Evolutionary conservation across 1,140 invertebrate genomes (phyloP), one percentile per base, ranked within the genome.

Genomic region (Drosophila rufa): DNA sequence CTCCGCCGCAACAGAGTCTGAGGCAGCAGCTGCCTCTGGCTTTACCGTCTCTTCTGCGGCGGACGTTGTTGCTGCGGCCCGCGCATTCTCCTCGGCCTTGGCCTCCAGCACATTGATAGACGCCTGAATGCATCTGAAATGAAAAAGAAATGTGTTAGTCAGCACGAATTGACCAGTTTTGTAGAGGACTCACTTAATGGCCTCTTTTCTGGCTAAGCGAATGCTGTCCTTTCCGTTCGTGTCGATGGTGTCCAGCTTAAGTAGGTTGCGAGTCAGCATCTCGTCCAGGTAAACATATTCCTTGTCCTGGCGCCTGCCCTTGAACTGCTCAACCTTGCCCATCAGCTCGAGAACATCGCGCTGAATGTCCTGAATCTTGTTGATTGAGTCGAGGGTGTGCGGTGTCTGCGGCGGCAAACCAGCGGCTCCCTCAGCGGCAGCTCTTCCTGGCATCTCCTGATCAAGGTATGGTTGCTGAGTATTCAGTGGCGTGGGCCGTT

Each of bases 181-280:
- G n/a, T 1, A 6, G 1, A 1, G 6, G 1, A 47, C 84, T 67
- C 60, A 87, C 83, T 96, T 96, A 11, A 99, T 98, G 1, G 97
- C 96, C 78, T 97, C 96, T 92, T 97, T 98, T 19, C 98, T 94
- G 0, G 97, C 96, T 62, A 95, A 95, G 78, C 98, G 94, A 38
- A 99, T 96, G 82, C 97, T 96, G 30, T 98, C 97, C 83, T 97
- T 96, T 2, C 97, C 97, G 68, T 98, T 97, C 0, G 97, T 97
- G 86, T 98, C 97, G 60, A 99, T 97, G 78, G 96, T 96, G 92
- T 99, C 98, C 65, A 99, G 93, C 92, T 98, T 98, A 4, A 99
- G 95, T 65, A 99, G 94, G 91, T 97, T 97, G 46, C 98, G 95
- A 2, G 98, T 99, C 15, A 99, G 93, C 98, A 99, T 99, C 93